Evolutionary conservation across 2,113 vertebrate genomes (phyloP).

Genomic region (Chloropsis hardwickii): DNA sequence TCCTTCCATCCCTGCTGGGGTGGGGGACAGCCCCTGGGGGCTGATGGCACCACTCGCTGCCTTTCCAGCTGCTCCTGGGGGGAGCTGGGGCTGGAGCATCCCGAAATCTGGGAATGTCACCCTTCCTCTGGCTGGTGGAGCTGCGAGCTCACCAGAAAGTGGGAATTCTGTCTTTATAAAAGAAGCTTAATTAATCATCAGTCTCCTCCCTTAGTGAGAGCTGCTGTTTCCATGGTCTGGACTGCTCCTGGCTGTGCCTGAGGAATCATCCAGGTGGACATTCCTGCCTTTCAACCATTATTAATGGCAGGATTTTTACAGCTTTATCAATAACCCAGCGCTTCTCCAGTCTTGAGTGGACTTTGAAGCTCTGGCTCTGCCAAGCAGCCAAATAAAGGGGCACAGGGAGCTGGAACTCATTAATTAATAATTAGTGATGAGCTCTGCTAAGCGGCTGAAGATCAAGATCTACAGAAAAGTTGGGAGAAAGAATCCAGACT

Average conservation of each 20-base stretch:
- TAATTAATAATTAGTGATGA: neutral
- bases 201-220: neutral
- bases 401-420: neutral
- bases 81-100: neutral
- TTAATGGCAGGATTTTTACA: neutral
- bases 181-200: neutral
- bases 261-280: neutral
- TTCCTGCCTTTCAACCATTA: neutral
- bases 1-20: neutral
- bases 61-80: neutral
- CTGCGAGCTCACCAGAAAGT: neutral
- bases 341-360: neutral
- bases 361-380: neutral
- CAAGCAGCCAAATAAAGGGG: neutral
- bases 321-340: accelerated
- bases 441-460: neutral
- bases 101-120: neutral
- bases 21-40: neutral
- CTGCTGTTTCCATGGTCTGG: neutral
- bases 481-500: neutral
- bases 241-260: neutral
- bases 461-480: neutral
- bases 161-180: neutral
- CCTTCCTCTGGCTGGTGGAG: neutral
- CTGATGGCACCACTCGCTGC: neutral